These are phyloP conservation scores for Psittacula cyanocephala DNA, from an alignment of 2,113 vertebrate species.

Conservation along the genomic window DNA sequence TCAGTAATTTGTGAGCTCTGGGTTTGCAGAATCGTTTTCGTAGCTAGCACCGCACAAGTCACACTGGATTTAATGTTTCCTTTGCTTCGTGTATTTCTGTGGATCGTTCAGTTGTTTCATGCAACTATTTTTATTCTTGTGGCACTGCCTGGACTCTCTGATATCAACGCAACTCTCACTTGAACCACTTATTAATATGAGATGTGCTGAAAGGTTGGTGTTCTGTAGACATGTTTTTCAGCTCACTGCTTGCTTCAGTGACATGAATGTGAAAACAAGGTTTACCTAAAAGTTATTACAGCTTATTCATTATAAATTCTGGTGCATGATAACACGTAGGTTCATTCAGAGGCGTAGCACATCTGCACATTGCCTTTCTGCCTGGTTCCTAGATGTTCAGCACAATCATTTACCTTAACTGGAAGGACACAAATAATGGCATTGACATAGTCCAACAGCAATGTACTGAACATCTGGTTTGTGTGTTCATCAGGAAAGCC, in stretches of 20 bases:
- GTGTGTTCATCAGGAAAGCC: background rate
- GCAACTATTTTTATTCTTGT: background rate
- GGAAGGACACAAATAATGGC: background rate
- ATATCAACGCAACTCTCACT: background rate
- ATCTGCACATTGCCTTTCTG: background rate
- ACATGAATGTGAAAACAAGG: background rate
- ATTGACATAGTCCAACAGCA: background rate
- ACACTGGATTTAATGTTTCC: background rate
- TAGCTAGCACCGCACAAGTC: background rate
- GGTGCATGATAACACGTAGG: background rate
- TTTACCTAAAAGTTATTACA: background rate
- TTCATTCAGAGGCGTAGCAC: background rate
- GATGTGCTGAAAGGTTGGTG: background rate
- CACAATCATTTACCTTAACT: background rate
- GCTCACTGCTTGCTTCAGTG: background rate
- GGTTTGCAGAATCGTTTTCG: background rate
- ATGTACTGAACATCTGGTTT: background rate
- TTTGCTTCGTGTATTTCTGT: background rate
- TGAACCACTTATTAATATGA: background rate
- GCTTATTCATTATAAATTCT: background rate
- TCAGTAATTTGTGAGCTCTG: constrained; percentile 37
- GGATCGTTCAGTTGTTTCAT: constrained; percentile 1
- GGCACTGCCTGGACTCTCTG: background rate
- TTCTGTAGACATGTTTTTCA: background rate
- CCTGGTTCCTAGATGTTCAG: background rate